phyloP scores from a whole-genome alignment of 2,888 invertebrate genomes.

The Itoplectis maculator region DNA sequence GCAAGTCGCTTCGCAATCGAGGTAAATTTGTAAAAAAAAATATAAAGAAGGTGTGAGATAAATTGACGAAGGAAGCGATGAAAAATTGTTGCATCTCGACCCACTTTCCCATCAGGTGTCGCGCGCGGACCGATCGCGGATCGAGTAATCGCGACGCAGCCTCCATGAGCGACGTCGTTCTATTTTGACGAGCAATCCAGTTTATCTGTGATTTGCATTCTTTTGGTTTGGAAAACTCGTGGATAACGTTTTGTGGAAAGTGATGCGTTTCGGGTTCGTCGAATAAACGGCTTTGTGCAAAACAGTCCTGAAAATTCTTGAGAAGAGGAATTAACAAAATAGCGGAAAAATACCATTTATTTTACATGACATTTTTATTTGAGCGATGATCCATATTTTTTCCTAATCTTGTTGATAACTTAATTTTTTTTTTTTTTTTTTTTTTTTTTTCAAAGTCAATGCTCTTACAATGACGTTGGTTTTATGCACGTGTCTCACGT shows the following conservation, averaged over 20 bases:
- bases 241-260: neutral
- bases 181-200: neutral
- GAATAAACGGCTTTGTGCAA: too few relatives aligned
- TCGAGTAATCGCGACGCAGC: neutral
- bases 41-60: neutral
- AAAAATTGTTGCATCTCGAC: neutral
- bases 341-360: too few relatives aligned
- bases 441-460: too few relatives aligned
- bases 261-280: too few relatives aligned
- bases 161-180: neutral
- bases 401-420: too few relatives aligned
- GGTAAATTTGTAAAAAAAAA: neutral
- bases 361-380: too few relatives aligned
- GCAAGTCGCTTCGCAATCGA: neutral
- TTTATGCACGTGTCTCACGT: too few relatives aligned
- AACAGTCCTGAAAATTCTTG: too few relatives aligned
- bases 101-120: neutral
- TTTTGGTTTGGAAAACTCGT: neutral
- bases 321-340: too few relatives aligned
- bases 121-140: neutral
- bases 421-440: too few relatives aligned
- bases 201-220: neutral
- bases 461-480: too few relatives aligned
- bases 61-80: neutral
- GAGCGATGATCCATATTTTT: too few relatives aligned